These are phyloP conservation scores for Tapirus indicus DNA, from an alignment of 2,797 vertebrate species.

Conservation along the genomic window DNA sequence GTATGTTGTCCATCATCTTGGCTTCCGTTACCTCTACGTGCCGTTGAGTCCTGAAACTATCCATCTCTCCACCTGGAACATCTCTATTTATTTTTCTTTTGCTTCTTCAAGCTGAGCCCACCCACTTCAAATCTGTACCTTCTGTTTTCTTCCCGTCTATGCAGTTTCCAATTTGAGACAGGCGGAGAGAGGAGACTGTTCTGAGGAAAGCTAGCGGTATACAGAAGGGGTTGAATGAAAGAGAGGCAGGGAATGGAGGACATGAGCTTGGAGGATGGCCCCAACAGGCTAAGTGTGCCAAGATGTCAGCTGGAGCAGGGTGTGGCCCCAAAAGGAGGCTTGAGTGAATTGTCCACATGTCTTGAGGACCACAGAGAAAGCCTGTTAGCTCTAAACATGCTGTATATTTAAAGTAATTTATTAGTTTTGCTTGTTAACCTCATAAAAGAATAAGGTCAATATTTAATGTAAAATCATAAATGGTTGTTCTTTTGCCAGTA, in stretches of 20 bases:
- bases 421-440: neutral
- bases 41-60: neutral
- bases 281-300: neutral
- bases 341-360: neutral
- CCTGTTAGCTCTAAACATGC: neutral
- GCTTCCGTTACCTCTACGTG: neutral
- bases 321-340: neutral
- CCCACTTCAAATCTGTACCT: neutral
- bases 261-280: neutral
- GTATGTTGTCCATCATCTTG: neutral
- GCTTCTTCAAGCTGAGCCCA: neutral
- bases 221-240: neutral
- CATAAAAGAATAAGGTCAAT: neutral
- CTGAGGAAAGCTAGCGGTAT: neutral
- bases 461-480: constrained; percentile 10
- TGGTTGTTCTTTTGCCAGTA: neutral
- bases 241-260: neutral
- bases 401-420: neutral
- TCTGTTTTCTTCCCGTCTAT: neutral
- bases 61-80: neutral
- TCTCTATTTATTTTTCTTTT: neutral
- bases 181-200: neutral
- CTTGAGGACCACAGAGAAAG: neutral
- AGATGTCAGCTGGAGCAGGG: neutral
- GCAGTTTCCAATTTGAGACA: neutral